These are phyloP conservation scores for Mesorhabditis sp. DNA, from an alignment of 2,888 invertebrate genomes.

Conservation along the genomic window DNA sequence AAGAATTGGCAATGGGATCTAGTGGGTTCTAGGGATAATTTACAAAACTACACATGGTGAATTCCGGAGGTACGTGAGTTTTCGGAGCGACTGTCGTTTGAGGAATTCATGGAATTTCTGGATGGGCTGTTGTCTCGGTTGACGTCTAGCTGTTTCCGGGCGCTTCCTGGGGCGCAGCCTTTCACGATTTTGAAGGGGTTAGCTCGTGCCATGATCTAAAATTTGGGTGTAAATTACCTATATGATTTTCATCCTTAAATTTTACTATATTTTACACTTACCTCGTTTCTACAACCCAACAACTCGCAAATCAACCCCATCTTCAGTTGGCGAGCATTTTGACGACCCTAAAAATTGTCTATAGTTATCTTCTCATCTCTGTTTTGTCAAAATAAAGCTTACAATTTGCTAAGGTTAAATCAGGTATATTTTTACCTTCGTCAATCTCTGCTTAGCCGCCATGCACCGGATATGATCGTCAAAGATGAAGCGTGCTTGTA, in stretches of 20 bases:
- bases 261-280: neutral
- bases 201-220: slow-evolving; percentile 13
- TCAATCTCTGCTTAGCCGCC: slow-evolving; percentile 88
- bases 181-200: slow-evolving; percentile 42
- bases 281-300: slow-evolving; percentile 66
- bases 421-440: slow-evolving; percentile 56
- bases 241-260: too few relatives aligned
- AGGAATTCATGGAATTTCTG: too few relatives aligned
- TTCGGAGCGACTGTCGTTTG: too few relatives aligned
- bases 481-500: slow-evolving; percentile 88
- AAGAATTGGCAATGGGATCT: too few relatives aligned
- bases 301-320: slow-evolving; percentile 90
- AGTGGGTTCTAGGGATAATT: too few relatives aligned
- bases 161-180: slow-evolving; percentile 44
- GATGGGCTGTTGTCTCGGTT: too few relatives aligned
- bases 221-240: too few relatives aligned
- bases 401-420: neutral
- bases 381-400: neutral
- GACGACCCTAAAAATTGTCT: slow-evolving; percentile 67
- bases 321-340: slow-evolving; percentile 90
- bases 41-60: too few relatives aligned
- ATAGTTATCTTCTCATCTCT: neutral
- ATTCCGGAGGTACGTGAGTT: too few relatives aligned
- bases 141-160: slow-evolving; percentile 29
- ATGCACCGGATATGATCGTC: slow-evolving; percentile 98